phyloP scores from a whole-genome alignment of 2,113 vertebrate genomes.

The Sinocyclocheilus grahami region DNA sequence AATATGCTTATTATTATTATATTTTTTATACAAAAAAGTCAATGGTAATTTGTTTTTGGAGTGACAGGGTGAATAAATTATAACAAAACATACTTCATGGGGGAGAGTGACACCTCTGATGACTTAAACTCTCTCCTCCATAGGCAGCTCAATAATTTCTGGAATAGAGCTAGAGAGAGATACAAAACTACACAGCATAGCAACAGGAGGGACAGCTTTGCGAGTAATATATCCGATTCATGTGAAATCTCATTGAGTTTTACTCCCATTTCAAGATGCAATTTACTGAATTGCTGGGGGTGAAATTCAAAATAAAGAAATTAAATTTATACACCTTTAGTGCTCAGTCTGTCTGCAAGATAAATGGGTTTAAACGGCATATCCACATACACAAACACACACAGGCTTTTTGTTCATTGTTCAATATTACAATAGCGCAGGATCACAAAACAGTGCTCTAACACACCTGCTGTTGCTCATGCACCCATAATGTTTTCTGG shows the following conservation, averaged over 20 bases:
- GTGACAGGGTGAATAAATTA: neutral
- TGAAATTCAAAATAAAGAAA: constrained; percentile 57
- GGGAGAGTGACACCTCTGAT: neutral
- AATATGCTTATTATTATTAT: neutral
- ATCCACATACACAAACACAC: constrained; percentile 35
- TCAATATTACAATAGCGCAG: constrained; percentile 25
- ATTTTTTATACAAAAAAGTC: neutral
- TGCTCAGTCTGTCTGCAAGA: constrained; percentile 45
- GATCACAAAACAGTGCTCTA: constrained; percentile 16
- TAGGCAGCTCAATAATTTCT: neutral
- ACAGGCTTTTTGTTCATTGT: constrained; percentile 18
- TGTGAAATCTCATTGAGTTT: constrained; percentile 53
- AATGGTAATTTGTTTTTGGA: neutral
- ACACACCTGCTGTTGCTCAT: constrained; percentile 27
- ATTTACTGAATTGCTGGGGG: constrained; percentile 58
- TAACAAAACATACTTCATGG: neutral
- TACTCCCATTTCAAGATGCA: constrained; percentile 49
- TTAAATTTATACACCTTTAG: constrained; percentile 57
- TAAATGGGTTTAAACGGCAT: constrained; percentile 43
- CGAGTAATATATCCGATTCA: constrained; percentile 55
- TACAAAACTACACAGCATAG: constrained; percentile 44
- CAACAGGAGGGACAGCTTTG: constrained; percentile 52
- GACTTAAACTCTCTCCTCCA: neutral
- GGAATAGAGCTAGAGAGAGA: neutral
- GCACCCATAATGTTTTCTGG: neutral